Conservation (phyloP, 2,113 vertebrate species). For the Hippopotamus amphibius region DNA sequence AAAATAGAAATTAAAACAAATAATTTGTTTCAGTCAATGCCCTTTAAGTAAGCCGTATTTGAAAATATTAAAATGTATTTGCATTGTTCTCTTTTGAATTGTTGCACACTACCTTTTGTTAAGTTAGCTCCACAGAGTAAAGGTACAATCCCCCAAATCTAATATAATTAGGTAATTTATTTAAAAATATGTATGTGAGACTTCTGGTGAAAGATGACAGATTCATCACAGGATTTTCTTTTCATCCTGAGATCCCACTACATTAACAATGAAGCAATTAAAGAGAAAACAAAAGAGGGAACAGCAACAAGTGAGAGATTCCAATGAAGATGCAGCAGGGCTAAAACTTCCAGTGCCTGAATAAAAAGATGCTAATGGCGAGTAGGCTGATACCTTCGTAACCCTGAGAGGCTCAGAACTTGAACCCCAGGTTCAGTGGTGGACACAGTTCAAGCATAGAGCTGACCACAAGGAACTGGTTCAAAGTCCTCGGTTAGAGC, state of each 20-base stretch:
- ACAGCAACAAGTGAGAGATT: neutral
- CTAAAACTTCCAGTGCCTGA: neutral
- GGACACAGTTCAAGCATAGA: neutral
- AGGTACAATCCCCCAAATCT: neutral
- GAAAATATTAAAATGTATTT: constrained; percentile 8
- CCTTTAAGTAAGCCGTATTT: neutral
- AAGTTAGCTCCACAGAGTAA: neutral
- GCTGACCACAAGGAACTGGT: neutral
- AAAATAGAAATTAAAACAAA: constrained; percentile 30
- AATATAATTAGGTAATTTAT: neutral
- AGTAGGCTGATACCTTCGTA: rapidly evolving
- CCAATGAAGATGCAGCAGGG: neutral
- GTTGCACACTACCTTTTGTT: neutral
- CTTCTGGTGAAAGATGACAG: neutral
- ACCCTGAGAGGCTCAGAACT: neutral
- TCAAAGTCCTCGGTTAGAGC: neutral
- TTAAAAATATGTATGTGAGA: neutral
- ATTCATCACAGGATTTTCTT: neutral
- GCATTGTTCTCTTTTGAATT: neutral
- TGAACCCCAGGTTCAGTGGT: neutral
- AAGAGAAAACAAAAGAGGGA: neutral
- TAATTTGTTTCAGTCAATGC: neutral
- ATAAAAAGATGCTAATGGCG: neutral
- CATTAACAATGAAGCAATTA: neutral
- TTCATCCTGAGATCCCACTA: neutral